A percentile compares a stretch with the other conserved stretches of the same genome.
These are phyloP conservation scores for Nansenia antarctica DNA, from an alignment of 2,113 vertebrate genomes.

Conservation along the genomic window DNA sequence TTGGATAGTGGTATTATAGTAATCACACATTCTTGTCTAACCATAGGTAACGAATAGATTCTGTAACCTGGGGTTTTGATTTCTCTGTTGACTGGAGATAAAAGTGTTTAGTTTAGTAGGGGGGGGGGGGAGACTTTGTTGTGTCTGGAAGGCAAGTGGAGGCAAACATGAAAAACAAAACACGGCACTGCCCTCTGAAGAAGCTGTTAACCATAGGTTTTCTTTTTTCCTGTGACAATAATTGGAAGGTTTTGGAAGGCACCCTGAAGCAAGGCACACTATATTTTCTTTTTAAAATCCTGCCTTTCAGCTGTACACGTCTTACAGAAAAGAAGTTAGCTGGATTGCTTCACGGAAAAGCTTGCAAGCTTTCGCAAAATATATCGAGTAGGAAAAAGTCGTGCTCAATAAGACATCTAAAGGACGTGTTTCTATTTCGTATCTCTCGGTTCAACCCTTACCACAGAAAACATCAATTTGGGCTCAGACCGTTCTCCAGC, in stretches of 20 bases:
- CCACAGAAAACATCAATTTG: background rate
- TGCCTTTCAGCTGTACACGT: background rate
- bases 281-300: background rate
- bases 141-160: conserved; percentile 25
- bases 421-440: background rate
- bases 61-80: conserved; percentile 17
- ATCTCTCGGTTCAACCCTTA: background rate
- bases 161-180: conserved; percentile 17
- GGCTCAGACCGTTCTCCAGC: background rate
- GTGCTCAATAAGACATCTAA: no score
- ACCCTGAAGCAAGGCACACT: background rate
- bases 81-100: conserved; percentile 25
- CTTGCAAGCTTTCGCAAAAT: no score
- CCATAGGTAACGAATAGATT: conserved; percentile 1
- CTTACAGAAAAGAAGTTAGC: background rate
- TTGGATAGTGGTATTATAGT: conserved; percentile 5
- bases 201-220: conserved; percentile 25
- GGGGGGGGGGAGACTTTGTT: conserved; percentile 20
- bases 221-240: conserved; percentile 15
- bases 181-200: conserved; percentile 12
- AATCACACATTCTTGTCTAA: conserved; percentile 20
- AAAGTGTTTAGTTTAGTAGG: conserved; percentile 28
- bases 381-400: background rate
- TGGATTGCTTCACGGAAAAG: background rate
- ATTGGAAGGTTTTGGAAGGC: background rate